phyloP scores from a whole-genome alignment of 2,888 invertebrate genomes.

The Ptilodon capucinus region DNA sequence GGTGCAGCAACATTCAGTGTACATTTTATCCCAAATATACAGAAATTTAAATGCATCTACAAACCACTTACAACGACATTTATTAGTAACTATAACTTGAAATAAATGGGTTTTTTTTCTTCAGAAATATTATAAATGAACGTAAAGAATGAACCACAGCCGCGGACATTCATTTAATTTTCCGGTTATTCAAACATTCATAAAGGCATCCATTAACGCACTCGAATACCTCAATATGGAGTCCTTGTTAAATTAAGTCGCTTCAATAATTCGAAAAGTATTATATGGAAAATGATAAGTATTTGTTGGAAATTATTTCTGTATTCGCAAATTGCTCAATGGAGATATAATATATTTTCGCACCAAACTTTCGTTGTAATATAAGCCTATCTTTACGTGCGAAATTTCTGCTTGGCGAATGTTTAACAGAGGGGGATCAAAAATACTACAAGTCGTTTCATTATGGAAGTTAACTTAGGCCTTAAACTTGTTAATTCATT shows the following conservation, averaged over 20 bases:
- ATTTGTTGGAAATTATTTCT: neutral
- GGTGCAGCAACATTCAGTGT: no score
- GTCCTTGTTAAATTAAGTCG: conserved; percentile 21
- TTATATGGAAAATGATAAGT: neutral
- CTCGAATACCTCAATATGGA: neutral
- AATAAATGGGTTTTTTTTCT: no score
- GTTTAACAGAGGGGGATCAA: conserved; percentile 37
- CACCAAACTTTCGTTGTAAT: neutral
- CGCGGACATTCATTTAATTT: neutral
- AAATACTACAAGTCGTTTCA: conserved; percentile 39
- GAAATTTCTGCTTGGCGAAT: conserved; percentile 35
- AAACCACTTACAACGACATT: no score
- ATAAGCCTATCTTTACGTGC: conserved; percentile 28
- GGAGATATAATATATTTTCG: no score
- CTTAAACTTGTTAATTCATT: conserved; percentile 52
- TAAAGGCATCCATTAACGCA: neutral
- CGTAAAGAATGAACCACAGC: no score
- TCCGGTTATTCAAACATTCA: neutral
- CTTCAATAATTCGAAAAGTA: conserved; percentile 10
- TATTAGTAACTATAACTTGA: no score
- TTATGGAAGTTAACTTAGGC: conserved; percentile 33
- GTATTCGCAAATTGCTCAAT: no score
- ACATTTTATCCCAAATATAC: no score
- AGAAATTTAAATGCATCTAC: no score
- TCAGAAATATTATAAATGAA: neutral